Evolutionary conservation across 2,797 vertebrate species (phyloP).

Genomic region (Pangasius djambal): DNA sequence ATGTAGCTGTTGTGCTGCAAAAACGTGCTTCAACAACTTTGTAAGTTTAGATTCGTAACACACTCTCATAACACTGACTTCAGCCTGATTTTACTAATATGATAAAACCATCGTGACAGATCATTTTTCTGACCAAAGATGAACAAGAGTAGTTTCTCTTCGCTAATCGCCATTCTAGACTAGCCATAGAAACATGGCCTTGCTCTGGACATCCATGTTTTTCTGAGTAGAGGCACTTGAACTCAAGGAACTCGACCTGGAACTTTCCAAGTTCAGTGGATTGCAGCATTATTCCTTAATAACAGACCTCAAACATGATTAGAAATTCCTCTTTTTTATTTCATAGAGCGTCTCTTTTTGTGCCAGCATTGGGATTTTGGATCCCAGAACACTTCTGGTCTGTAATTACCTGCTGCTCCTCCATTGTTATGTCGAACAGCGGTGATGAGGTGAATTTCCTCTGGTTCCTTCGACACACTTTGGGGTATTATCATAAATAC

Average conservation of each 20-base stretch:
- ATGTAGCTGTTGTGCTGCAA: too few relatives aligned
- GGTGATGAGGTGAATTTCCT: constrained; percentile 76
- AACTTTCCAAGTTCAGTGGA: neutral
- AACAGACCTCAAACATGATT: neutral
- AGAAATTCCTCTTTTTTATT: neutral
- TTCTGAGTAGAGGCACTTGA: neutral
- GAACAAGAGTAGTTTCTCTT: neutral
- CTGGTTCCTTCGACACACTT: constrained; percentile 75
- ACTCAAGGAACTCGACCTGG: neutral
- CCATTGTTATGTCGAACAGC: constrained; percentile 64
- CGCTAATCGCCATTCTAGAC: neutral
- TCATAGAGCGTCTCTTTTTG: neutral
- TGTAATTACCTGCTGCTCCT: constrained; percentile 78
- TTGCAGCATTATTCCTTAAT: neutral
- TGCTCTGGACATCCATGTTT: neutral
- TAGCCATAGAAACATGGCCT: neutral
- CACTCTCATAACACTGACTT: too few relatives aligned
- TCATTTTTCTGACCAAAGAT: too few relatives aligned
- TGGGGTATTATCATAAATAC: constrained; percentile 99
- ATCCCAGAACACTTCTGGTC: constrained; percentile 66
- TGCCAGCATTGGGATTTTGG: constrained; percentile 61
- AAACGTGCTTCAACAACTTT: too few relatives aligned
- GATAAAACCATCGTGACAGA: too few relatives aligned
- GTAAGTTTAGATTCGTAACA: too few relatives aligned
- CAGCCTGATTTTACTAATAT: too few relatives aligned